A percentile compares a stretch with the other conserved stretches of the same genome.
Evolutionary conservation across 1,140 invertebrate species (phyloP).

Genomic region (Micrasema minimum): DNA sequence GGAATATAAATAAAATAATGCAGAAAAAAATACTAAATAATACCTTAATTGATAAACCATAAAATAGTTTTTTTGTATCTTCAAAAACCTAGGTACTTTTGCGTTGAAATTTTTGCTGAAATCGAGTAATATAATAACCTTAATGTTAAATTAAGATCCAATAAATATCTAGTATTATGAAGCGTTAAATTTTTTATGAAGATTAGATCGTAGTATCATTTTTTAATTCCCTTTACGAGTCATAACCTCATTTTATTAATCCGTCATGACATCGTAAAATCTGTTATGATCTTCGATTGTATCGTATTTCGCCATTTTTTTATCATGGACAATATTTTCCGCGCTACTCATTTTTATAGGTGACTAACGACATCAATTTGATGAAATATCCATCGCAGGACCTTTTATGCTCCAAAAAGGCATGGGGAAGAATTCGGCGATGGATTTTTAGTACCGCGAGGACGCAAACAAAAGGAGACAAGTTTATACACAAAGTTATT

Average conservation of each 20-base stretch:
- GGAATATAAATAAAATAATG: too few relatives aligned
- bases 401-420: constrained; percentile 36
- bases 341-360: constrained; percentile 46
- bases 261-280: constrained; percentile 35
- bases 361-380: constrained; percentile 53
- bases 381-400: constrained; percentile 52
- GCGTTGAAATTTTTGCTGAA: too few relatives aligned
- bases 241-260: constrained; percentile 43
- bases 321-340: constrained; percentile 25
- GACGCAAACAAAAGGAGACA: constrained; percentile 50
- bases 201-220: too few relatives aligned
- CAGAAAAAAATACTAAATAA: too few relatives aligned
- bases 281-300: constrained; percentile 39
- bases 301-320: constrained; percentile 24
- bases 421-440: not conserved
- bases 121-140: too few relatives aligned
- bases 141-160: too few relatives aligned
- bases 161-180: too few relatives aligned
- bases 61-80: too few relatives aligned
- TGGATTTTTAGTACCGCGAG: constrained; percentile 28
- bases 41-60: too few relatives aligned
- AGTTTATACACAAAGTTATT: constrained; percentile 54
- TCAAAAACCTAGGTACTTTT: too few relatives aligned
- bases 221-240: constrained; percentile 48
- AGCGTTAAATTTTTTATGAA: too few relatives aligned